Evolutionary conservation across 2,113 vertebrate species (phyloP).

Genomic region (Gopherus evgoodei): DNA sequence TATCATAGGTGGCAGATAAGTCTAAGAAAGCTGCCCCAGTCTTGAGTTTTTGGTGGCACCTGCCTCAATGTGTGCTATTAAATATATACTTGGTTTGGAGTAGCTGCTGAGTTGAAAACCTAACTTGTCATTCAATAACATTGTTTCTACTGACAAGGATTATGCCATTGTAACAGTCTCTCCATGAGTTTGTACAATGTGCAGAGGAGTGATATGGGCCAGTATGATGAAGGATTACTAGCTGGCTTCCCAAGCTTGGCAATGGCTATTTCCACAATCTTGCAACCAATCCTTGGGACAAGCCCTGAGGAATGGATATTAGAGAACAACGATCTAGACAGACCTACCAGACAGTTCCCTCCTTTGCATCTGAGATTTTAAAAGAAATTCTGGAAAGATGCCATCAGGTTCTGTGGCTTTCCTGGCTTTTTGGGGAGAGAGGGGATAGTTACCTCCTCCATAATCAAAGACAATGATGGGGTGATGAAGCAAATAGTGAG

Average conservation of each 20-base stretch:
- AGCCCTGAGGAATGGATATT: not conserved
- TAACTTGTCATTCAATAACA: not conserved
- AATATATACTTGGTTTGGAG: not conserved
- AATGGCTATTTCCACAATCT: not conserved
- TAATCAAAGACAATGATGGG: not conserved
- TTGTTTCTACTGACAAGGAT: not conserved
- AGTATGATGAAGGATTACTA: not conserved
- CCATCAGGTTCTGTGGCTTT: not conserved
- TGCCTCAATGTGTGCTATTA: not conserved
- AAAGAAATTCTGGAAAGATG: not conserved
- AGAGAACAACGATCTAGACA: not conserved
- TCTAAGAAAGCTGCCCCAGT: not conserved
- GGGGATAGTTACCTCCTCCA: not conserved
- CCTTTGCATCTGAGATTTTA: not conserved
- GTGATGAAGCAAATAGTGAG: not conserved
- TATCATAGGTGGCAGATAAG: not conserved
- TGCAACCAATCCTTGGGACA: not conserved
- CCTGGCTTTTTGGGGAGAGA: not conserved
- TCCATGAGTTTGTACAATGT: too few relatives aligned
- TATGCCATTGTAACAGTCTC: not conserved
- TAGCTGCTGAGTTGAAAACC: not conserved
- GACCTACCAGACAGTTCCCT: not conserved
- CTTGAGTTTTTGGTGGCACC: not conserved
- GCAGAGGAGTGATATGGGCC: not conserved
- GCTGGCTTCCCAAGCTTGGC: not conserved